phyloP scores from a whole-genome alignment of 2,888 invertebrate species.

The Rapana venosa region DNA sequence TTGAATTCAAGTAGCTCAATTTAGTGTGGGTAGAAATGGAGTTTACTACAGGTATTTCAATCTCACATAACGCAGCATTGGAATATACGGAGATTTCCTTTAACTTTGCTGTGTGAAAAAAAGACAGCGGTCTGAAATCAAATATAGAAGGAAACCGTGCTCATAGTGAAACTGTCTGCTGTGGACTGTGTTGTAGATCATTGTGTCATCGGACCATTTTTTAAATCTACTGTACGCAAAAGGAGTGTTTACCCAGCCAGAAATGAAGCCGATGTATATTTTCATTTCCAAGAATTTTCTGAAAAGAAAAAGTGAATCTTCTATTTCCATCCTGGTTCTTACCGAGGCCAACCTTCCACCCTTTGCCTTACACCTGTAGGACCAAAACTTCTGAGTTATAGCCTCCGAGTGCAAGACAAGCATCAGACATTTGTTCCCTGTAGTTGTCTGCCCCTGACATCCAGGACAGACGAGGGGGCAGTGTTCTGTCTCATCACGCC shows the following conservation, averaged over 20 bases:
- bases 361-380: neutral
- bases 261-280: neutral
- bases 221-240: neutral
- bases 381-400: neutral
- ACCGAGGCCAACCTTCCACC: neutral
- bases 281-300: neutral
- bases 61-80: neutral
- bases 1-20: neutral
- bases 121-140: neutral
- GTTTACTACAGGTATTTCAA: neutral
- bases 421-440: neutral
- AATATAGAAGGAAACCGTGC: neutral
- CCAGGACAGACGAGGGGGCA: neutral
- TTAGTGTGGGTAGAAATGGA: neutral
- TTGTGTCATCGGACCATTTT: neutral
- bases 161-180: neutral
- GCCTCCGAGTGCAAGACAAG: neutral
- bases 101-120: neutral
- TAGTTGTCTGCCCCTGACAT: neutral
- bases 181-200: neutral
- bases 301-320: neutral
- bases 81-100: neutral
- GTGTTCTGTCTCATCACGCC: constrained; percentile 23
- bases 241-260: neutral
- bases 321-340: neutral